Percentiles rank a stretch among this genome's conserved stretches.
Conservation (phyloP, 1,140 invertebrate genomes). For the Melitaea cinxia region DNA sequence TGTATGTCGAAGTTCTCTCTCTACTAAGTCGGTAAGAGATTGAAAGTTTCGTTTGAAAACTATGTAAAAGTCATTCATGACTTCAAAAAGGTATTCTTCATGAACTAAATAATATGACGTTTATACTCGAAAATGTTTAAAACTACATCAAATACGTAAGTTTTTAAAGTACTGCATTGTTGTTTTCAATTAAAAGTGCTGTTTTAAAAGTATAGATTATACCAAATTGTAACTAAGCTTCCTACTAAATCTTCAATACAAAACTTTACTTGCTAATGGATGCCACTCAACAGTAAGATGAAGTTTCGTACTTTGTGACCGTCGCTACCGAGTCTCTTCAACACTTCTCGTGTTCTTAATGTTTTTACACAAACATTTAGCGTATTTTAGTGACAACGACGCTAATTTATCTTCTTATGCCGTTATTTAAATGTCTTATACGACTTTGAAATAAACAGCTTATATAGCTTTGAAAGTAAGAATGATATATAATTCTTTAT, state of each 20-base stretch:
- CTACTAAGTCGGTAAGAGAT: no score
- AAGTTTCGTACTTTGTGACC: constrained; percentile 51
- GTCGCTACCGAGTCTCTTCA: constrained; percentile 43
- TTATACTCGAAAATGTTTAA: no score
- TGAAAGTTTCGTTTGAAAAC: no score
- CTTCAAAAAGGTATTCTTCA: no score
- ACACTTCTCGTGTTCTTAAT: constrained; percentile 56
- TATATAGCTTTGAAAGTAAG: not conserved
- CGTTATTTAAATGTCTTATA: constrained; percentile 29
- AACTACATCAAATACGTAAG: no score
- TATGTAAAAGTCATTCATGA: no score
- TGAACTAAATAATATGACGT: no score
- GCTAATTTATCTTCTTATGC: constrained; percentile 40
- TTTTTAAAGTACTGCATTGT: no score
- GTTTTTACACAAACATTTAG: constrained; percentile 51
- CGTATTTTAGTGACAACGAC: constrained; percentile 29
- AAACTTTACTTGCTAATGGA: constrained; percentile 54
- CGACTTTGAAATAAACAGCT: constrained; percentile 12
- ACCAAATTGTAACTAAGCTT: constrained; percentile 15
- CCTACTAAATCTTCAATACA: constrained; percentile 30
- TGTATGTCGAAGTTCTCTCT: no score
- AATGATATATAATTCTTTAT: not conserved
- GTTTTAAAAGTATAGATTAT: constrained; percentile 4
- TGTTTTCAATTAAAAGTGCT: no score
- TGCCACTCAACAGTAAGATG: constrained; percentile 48